phyloP scores from a whole-genome alignment of 2,888 invertebrate genomes.

The Trachelus iudaicus region DNA sequence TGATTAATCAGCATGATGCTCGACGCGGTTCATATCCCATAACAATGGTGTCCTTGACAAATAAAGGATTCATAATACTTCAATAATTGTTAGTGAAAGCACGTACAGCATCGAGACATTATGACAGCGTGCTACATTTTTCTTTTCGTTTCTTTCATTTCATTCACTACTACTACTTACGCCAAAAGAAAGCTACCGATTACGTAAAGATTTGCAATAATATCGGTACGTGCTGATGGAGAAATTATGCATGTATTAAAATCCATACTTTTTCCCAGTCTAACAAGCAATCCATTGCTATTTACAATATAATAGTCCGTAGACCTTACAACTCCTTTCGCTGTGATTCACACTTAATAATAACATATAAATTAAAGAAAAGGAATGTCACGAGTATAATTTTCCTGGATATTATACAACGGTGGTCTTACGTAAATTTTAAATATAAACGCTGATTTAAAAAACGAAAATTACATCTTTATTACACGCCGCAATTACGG shows the following conservation, averaged over 20 bases:
- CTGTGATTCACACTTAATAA: neutral
- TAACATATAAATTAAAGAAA: too few relatives aligned
- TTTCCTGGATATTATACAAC: too few relatives aligned
- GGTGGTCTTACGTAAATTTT: neutral
- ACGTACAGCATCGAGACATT: neutral
- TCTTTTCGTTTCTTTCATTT: neutral
- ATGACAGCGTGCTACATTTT: neutral
- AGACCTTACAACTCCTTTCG: neutral
- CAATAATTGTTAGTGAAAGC: neutral
- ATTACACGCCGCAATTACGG: neutral
- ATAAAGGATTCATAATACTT: neutral
- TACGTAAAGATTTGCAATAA: neutral
- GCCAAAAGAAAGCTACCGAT: neutral
- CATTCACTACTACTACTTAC: neutral
- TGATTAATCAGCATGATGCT: neutral
- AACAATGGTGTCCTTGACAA: neutral
- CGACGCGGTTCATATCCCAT: neutral
- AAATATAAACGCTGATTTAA: neutral
- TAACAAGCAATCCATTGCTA: neutral
- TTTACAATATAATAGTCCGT: neutral
- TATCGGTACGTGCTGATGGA: neutral
- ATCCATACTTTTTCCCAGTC: neutral
- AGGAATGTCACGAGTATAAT: too few relatives aligned
- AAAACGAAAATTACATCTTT: neutral
- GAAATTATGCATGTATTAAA: neutral